Conservation (phyloP, 2,888 invertebrate genomes). For the Ophion costatus region DNA sequence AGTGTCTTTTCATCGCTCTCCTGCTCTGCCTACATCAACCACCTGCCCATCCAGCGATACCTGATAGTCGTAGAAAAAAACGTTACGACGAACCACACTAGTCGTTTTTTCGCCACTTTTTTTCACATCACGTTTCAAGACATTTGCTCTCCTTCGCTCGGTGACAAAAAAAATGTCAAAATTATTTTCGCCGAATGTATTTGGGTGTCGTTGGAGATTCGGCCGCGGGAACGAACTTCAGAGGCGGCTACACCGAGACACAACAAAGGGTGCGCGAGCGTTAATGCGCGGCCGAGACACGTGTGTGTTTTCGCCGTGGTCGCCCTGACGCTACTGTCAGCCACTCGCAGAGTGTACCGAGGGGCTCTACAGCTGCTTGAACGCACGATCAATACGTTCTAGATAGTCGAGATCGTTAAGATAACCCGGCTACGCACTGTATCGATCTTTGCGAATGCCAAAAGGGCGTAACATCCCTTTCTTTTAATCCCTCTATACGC, state of each 20-base stretch:
- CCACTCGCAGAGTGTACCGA: slow-evolving; percentile 64
- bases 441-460: slow-evolving; percentile 17
- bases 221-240: background rate
- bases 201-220: slow-evolving; percentile 27
- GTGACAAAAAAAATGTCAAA: background rate
- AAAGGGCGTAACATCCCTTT: background rate
- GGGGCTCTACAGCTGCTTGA: slow-evolving; percentile 75
- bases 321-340: slow-evolving; percentile 81
- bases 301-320: slow-evolving; percentile 79
- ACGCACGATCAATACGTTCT: slow-evolving; percentile 80
- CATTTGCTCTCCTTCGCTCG: background rate
- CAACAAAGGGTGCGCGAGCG: slow-evolving; percentile 55
- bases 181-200: background rate
- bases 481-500: too few species aligned
- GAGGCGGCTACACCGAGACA: slow-evolving; percentile 15
- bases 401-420: slow-evolving; percentile 80
- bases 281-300: slow-evolving; percentile 62
- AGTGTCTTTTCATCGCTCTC: slow-evolving; percentile 4
- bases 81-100: background rate
- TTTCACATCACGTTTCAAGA: background rate
- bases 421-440: slow-evolving; percentile 60
- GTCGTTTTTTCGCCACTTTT: background rate
- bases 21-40: background rate
- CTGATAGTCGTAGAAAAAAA: background rate
- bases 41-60: too few species aligned